Conservation (phyloP, 2,797 vertebrate genomes). For the Epinephelus awoara region DNA sequence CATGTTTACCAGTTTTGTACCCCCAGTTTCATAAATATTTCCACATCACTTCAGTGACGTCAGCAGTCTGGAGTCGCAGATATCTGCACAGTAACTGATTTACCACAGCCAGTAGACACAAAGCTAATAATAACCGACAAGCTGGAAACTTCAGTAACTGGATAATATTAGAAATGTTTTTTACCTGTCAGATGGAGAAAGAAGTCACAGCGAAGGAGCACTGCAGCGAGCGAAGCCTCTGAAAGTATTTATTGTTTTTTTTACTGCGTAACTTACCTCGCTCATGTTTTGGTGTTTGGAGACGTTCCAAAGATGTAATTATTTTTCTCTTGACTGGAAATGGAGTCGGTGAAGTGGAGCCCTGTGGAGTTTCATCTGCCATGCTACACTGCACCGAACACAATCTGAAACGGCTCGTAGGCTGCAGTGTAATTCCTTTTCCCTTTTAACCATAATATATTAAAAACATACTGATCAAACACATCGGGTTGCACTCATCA, state of each 20-base stretch:
- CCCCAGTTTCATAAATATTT: slow-evolving; percentile 7
- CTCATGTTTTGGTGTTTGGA: slow-evolving; percentile 34
- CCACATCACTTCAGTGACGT: slow-evolving; percentile 7
- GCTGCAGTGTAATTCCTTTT: slow-evolving; percentile 19
- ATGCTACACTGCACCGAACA: slow-evolving; percentile 23
- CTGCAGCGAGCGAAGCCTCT: slow-evolving; percentile 8
- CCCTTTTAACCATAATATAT: slow-evolving; percentile 18
- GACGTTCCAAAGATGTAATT: slow-evolving; percentile 55
- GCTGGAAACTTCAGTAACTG: slow-evolving; percentile 23
- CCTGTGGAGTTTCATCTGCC: slow-evolving; percentile 48
- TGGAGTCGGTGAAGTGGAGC: slow-evolving; percentile 44
- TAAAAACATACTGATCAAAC: slow-evolving; percentile 25
- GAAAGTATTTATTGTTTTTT: slow-evolving; percentile 35
- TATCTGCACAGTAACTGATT: slow-evolving; percentile 35
- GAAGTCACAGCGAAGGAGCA: slow-evolving; percentile 12
- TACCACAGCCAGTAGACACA: slow-evolving; percentile 8
- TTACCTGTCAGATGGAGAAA: slow-evolving; percentile 22
- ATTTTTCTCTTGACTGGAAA: slow-evolving; percentile 61
- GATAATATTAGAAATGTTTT: slow-evolving; percentile 36
- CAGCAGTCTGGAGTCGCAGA: not conserved
- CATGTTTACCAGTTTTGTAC: not conserved
- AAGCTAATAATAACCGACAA: slow-evolving; percentile 9
- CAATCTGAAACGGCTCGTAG: slow-evolving; percentile 32
- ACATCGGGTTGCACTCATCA: not conserved
- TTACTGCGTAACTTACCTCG: slow-evolving; percentile 2